Conservation (phyloP, 2,888 invertebrate species). For the Oscheius onirici region DNA sequence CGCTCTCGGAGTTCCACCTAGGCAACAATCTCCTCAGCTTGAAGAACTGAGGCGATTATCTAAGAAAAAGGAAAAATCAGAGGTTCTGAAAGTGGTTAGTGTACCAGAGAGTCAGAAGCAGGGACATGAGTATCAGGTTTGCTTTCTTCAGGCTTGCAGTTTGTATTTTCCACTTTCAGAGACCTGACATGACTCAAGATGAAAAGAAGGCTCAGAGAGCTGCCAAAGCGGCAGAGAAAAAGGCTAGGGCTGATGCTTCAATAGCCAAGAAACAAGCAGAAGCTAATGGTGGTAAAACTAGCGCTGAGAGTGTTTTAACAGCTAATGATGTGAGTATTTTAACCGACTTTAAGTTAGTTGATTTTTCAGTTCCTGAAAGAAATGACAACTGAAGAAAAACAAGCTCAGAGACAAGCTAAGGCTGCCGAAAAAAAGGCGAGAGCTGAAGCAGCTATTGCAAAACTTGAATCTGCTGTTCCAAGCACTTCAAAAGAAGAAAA, state of each 20-base stretch:
- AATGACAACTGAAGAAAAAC: slow-evolving; percentile 45
- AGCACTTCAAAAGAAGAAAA: not conserved
- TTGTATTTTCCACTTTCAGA: not conserved
- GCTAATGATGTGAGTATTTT: no score
- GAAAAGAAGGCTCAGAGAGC: slow-evolving; percentile 49
- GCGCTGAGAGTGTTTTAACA: not conserved
- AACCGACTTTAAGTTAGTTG: no score
- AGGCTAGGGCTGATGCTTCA: slow-evolving; percentile 43
- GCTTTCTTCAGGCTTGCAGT: not conserved
- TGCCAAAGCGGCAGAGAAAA: slow-evolving; percentile 54
- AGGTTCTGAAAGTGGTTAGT: not conserved
- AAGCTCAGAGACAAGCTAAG: slow-evolving; percentile 41
- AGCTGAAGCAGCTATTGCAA: slow-evolving; percentile 46
- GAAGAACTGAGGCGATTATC: not conserved
- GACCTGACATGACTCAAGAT: slow-evolving; percentile 44
- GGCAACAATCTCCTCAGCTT: not conserved
- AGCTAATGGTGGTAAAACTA: slow-evolving; percentile 5
- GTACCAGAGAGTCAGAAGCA: not conserved
- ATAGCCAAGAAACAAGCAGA: slow-evolving; percentile 35
- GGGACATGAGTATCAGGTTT: not conserved
- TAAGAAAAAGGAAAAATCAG: not conserved
- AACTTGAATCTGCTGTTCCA: slow-evolving; percentile 21
- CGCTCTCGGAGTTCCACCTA: slow-evolving; percentile 34
- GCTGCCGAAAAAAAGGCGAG: slow-evolving; percentile 54
- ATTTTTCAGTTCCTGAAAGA: slow-evolving; percentile 3